Base-by-base conservation (phyloP, 2,888 invertebrate species). In the Tetropium fuscum region DNA sequence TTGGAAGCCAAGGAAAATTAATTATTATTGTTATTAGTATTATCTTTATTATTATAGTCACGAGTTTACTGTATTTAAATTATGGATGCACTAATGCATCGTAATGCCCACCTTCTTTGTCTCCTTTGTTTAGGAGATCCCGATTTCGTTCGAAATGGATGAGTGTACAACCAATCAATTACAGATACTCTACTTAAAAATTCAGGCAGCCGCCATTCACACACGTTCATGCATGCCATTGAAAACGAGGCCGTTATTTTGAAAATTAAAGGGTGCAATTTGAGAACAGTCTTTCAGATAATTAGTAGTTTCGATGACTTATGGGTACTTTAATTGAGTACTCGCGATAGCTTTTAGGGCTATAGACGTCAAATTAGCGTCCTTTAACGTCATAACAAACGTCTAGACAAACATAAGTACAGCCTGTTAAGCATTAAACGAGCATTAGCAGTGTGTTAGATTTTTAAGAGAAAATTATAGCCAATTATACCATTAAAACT, bases 291-390 rank as follows among this genome's bases (percentile, higher is more conserved):
- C 11, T 38, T 16, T n/a, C n/a, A 18, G 25, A 10, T 51, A 51
- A 51, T 51, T 51, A 51, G 25, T 13, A 40, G 51, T 51, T 51
- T 10, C 51, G 40, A 10, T 51, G 40, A 51, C 51, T 51, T 51
- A 40, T 51, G 51, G 51, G 27, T 38, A 38, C 38, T 48, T 27
- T 51, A 51, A 51, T 40, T 51, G 51, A 40, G 51, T 51, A 38
- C 18, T 51, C 40, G 40, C 22, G 10, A 18, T 18, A 11, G 38
- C 44, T 25, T 51, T 51, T 51, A 38, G 51, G 25, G 25, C 45
- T 72, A 67, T 71, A 73, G 70, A 76, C 75, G 78, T 77, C 77
- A 77, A 77, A 78, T 77, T 77, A 77, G 71, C 76, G 51, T 73
- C 75, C 72, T 66, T 75, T 77, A 77, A 74, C 73, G 77, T 76